Conservation (phyloP, 1,140 invertebrate species). For the Conus ventricosus region DNA sequence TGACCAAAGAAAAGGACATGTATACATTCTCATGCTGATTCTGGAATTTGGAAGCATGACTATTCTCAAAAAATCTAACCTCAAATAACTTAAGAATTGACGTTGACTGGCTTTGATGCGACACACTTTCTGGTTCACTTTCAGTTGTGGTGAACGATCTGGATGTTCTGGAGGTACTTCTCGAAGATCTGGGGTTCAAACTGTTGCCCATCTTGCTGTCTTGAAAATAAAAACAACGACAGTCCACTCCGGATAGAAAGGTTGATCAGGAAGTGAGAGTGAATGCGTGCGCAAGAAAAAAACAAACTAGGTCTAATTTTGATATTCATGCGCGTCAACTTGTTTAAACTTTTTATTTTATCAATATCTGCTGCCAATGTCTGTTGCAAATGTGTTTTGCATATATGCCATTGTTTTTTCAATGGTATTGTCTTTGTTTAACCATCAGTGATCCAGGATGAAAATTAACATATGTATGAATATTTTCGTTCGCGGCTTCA, state of each 20-base stretch:
- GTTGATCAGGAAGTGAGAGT: constrained; percentile 22
- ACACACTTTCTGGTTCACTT: not conserved
- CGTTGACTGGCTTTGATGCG: constrained; percentile 19
- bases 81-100: constrained; percentile 59
- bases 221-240: constrained; percentile 20
- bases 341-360: not conserved
- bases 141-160: not conserved
- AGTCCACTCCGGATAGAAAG: not conserved
- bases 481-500: constrained; percentile 26
- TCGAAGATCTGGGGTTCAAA: not conserved
- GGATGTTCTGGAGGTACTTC: not conserved
- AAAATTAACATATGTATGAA: not conserved
- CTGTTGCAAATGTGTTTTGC: not conserved
- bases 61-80: constrained; percentile 34
- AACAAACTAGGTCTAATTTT: constrained; percentile 6
- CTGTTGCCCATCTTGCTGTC: constrained; percentile 19
- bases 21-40: too few relatives aligned
- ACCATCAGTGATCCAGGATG: not conserved
- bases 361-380: not conserved
- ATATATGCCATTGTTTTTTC: not conserved
- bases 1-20: too few relatives aligned
- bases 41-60: too few relatives aligned
- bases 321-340: constrained; percentile 29
- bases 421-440: not conserved
- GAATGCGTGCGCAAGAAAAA: constrained; percentile 31